Conservation (phyloP, 2,113 vertebrate genomes). For the Lamprologus speciosus region DNA sequence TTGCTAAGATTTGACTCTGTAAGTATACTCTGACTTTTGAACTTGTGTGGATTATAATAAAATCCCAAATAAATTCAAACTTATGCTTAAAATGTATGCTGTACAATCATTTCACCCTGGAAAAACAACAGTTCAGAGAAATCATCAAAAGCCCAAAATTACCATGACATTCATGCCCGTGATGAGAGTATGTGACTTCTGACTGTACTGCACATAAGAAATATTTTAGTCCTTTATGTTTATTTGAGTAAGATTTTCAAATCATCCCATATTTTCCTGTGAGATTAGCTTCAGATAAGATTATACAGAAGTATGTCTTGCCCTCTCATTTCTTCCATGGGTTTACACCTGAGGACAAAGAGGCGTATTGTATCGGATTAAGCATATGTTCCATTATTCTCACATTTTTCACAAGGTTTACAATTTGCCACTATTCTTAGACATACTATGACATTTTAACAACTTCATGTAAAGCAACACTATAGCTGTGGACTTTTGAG, state of each 20-base stretch:
- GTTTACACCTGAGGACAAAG: neutral
- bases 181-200: neutral
- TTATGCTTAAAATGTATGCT: neutral
- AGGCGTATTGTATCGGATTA: neutral
- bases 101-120: neutral
- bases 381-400: neutral
- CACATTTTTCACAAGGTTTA: neutral
- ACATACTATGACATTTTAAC: neutral
- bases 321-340: neutral
- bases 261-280: neutral
- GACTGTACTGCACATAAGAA: neutral
- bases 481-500: neutral
- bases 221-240: neutral
- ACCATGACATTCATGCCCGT: neutral
- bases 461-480: neutral
- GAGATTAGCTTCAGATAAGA: neutral
- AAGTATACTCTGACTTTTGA: neutral
- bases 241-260: neutral
- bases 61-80: neutral
- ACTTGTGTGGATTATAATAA: neutral
- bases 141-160: neutral
- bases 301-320: neutral
- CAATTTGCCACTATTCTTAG: neutral
- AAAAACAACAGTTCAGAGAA: neutral
- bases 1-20: neutral